Conservation (phyloP, 2,797 vertebrate genomes). For the Acipenser oxyrinchus region DNA sequence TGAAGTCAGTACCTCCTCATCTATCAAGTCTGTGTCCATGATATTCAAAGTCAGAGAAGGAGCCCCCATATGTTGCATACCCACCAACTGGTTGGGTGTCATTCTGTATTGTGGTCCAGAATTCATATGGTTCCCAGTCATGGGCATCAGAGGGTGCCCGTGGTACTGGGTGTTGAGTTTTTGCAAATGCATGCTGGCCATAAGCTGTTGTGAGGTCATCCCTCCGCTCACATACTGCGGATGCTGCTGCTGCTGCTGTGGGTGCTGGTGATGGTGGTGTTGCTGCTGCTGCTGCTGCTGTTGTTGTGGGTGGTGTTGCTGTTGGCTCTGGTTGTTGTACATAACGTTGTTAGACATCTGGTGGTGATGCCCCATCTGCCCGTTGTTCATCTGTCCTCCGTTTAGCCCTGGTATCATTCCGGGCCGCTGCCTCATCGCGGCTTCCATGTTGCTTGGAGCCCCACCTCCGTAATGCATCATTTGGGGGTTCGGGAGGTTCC, state of each 20-base stretch:
- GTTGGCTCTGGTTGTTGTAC: constrained; percentile 55
- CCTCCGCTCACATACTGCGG: constrained; percentile 64
- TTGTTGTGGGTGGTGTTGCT: constrained; percentile 55
- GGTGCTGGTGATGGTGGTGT: constrained; percentile 53
- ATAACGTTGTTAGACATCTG: constrained; percentile 69
- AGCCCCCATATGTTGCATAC: constrained; percentile 72
- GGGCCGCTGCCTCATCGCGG: constrained; percentile 64
- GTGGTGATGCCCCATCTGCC: constrained; percentile 74
- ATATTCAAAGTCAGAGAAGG: constrained; percentile 70
- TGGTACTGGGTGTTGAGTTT: constrained; percentile 86
- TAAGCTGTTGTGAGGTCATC: constrained; percentile 70
- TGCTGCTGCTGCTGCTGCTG: constrained; percentile 57
- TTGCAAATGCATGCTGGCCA: constrained; percentile 90
- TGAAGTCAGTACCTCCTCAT: constrained; percentile 90
- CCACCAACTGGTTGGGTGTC: constrained; percentile 57
- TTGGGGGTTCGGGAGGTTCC: constrained; percentile 56
- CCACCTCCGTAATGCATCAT: constrained; percentile 77
- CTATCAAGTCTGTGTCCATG: constrained; percentile 89
- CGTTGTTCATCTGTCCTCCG: constrained; percentile 59
- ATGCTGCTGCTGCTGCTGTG: constrained; percentile 48
- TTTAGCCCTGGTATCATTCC: constrained; percentile 58
- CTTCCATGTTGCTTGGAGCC: constrained; percentile 67
- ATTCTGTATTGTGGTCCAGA: constrained; percentile 62
- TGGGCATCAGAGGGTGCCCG: constrained; percentile 65
- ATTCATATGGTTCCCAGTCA: constrained; percentile 65